phyloP scores from a whole-genome alignment of 2,113 vertebrate species.

The Stomatorhinus ivindoensis region DNA sequence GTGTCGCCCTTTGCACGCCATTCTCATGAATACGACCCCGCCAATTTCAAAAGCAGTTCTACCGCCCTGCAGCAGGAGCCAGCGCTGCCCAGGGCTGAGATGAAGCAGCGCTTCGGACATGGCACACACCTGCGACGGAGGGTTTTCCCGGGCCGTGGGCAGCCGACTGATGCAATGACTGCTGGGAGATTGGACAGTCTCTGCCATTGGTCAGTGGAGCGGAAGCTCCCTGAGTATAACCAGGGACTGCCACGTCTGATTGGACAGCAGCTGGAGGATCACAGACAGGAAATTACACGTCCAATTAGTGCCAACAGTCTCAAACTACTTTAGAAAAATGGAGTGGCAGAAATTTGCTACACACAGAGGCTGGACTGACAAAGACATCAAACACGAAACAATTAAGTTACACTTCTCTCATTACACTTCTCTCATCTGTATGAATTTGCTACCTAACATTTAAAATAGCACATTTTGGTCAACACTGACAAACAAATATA shows the following conservation, averaged over 20 bases:
- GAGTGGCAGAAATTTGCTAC: neutral
- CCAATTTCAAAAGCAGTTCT: neutral
- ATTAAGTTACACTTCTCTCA: neutral
- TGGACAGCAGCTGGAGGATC: constrained; percentile 39
- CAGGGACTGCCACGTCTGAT: constrained; percentile 45
- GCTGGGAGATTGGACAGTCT: constrained; percentile 60
- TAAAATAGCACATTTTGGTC: neutral
- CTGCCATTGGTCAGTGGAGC: constrained; percentile 63
- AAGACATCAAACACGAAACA: neutral
- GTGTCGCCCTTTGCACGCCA: neutral
- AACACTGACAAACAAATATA: neutral
- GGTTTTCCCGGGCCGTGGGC: constrained; percentile 57
- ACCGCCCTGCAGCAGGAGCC: neutral
- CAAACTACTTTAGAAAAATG: neutral
- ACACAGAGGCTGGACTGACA: neutral
- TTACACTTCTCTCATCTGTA: neutral
- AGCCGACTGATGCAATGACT: constrained; percentile 51
- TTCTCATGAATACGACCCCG: neutral
- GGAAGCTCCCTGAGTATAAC: constrained; percentile 41
- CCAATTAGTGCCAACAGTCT: neutral
- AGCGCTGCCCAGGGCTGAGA: neutral
- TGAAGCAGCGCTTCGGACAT: neutral
- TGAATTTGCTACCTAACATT: neutral
- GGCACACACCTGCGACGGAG: constrained; percentile 59
- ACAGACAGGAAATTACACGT: constrained; percentile 9